These are phyloP conservation scores for Asbolus verrucosus DNA, from an alignment of 1,140 invertebrate genomes.

Conservation along the genomic window DNA sequence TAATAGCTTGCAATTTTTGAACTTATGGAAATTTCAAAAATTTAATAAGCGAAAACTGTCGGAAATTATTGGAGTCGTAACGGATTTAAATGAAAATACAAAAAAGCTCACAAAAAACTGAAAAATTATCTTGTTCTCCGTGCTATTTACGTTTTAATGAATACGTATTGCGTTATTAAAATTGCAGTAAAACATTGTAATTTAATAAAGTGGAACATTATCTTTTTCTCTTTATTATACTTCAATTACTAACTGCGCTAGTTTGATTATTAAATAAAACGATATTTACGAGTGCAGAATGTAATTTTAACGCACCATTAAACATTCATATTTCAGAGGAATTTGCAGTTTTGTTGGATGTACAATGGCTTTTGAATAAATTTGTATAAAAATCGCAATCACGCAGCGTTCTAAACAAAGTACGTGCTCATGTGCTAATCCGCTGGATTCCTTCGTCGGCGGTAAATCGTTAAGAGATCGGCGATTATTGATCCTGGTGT, in stretches of 20 bases:
- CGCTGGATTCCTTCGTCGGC: slow-evolving; percentile 20
- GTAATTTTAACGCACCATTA: slow-evolving; percentile 41
- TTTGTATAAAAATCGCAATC: slow-evolving; percentile 32
- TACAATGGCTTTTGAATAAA: not conserved
- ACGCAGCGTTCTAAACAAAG: slow-evolving; percentile 33
- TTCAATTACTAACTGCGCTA: slow-evolving; percentile 44
- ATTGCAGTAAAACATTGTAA: slow-evolving; percentile 38
- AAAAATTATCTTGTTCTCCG: no score
- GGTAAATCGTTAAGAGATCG: slow-evolving; percentile 44
- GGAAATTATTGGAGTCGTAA: not conserved
- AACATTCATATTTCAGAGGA: slow-evolving; percentile 15
- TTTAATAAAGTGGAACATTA: slow-evolving; percentile 46
- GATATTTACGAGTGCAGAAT: slow-evolving; percentile 28
- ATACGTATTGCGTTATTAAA: slow-evolving; percentile 39
- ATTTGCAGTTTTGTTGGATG: no score
- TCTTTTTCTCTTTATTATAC: slow-evolving; percentile 42
- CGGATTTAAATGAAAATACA: no score
- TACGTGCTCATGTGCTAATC: slow-evolving; percentile 44
- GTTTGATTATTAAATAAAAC: slow-evolving; percentile 45
- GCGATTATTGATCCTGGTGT: slow-evolving; percentile 40
- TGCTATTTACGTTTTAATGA: no score
- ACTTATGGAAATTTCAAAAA: slow-evolving; percentile 11
- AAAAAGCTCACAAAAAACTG: no score
- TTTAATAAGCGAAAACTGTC: slow-evolving; percentile 7
- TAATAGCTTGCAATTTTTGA: not conserved